phyloP scores from a whole-genome alignment of 2,797 vertebrate genomes.

The Siniperca undulata region DNA sequence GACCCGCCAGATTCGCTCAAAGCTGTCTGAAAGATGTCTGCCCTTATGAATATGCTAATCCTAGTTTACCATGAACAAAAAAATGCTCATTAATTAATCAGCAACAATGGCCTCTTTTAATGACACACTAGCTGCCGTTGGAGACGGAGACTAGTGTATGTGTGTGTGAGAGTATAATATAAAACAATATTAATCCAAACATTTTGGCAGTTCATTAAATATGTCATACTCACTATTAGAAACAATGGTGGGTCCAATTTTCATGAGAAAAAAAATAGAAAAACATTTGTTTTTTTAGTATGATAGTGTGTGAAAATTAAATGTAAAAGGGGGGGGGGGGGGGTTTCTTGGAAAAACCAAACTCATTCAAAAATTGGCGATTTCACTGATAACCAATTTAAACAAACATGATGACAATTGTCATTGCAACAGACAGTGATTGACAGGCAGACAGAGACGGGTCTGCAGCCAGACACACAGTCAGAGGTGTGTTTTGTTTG shows the following conservation, averaged over 20 bases:
- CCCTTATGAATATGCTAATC: constrained; percentile 90
- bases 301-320: neutral
- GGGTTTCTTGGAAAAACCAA: neutral
- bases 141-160: constrained; percentile 43
- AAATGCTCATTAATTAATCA: constrained; percentile 86
- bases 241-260: neutral
- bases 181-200: constrained; percentile 44
- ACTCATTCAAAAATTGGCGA: neutral
- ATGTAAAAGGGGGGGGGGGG: no score
- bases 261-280: neutral
- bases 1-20: constrained; percentile 80
- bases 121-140: constrained; percentile 68
- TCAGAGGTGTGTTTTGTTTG: constrained; percentile 55
- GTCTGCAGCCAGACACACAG: constrained; percentile 53
- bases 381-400: neutral
- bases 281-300: constrained; percentile 1
- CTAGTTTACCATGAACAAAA: constrained; percentile 79
- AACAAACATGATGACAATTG: neutral
- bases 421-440: constrained; percentile 25
- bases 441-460: constrained; percentile 32
- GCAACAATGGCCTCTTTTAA: constrained; percentile 84
- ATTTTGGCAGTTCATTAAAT: neutral
- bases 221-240: neutral
- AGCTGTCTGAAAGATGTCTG: constrained; percentile 87
- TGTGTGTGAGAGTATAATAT: constrained; percentile 30